Evolutionary conservation across 2,888 invertebrate genomes (phyloP), one percentile per base, ranked within the genome.

Genomic region (Synergus laeviventris): DNA sequence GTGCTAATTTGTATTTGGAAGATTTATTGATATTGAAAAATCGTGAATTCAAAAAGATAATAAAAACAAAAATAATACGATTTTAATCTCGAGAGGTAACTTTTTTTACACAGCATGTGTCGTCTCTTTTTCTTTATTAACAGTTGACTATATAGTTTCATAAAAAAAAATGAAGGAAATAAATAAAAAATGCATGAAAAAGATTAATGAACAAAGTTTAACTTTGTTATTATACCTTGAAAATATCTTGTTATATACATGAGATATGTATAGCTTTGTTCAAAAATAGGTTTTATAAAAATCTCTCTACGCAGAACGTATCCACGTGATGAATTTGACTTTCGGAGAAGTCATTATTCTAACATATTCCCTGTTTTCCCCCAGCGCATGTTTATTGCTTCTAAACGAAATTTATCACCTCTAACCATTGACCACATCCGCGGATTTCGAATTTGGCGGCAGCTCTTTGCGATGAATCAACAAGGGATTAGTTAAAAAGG

Each of bases 351-450:
- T 66, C 45, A 66, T 66, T 31, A 31, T n/a, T 31, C 16, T 45
- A 66, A 45, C 16, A 21, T 49, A 66, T 66, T 16, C 66, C 16
- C 14, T 45, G 42, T 66, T 66, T 45, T 45, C 42, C 38, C 11
- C 38, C 11, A 42, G 45, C 66, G 45, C 42, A 49, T 49, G 66
- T 66, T 66, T 66, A 66, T 45, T 66, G 24, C 66, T 24, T 21
- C 12, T 45, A 45, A 66, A 45, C 66, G 24, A 31, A 49, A 66
- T 66, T 66, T 66, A 66, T 66, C 66, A 31, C 66, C 66, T 66
- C 45, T 24, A 64, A 21, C 21, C 16, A 66, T 66, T 66, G 66
- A 66, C 66, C 66, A 66, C 66, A 49, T 66, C 66, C 66, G 66
- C 45, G 42, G 45, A 66, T 45, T 66, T 45, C 24, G 14, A 24